These are phyloP conservation scores for Stenotaenia linearis DNA, from an alignment of 2,888 invertebrate species.

Conservation along the genomic window DNA sequence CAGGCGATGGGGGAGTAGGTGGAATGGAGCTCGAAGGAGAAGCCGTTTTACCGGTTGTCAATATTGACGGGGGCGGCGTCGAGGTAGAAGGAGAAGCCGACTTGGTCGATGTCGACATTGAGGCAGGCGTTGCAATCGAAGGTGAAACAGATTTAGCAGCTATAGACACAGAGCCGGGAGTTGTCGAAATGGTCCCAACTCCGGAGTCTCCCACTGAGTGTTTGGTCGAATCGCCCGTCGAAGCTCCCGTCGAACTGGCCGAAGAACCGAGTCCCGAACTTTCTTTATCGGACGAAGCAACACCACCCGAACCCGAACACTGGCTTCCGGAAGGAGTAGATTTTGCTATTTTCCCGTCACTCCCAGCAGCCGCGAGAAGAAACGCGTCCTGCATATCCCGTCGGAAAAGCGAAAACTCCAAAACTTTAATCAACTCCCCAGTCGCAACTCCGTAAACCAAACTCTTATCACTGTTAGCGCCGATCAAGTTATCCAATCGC, in stretches of 20 bases:
- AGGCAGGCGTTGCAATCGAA: no score
- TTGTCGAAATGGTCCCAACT: not conserved
- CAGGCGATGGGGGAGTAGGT: no score
- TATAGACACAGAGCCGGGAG: not conserved
- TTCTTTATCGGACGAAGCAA: not conserved
- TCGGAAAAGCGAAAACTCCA: conserved; percentile 37
- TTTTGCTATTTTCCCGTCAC: conserved; percentile 39
- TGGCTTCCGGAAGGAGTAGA: not conserved
- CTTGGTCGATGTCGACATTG: not conserved
- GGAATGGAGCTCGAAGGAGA: no score
- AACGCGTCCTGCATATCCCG: conserved; percentile 45
- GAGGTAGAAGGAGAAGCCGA: no score
- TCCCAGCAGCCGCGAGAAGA: conserved; percentile 42
- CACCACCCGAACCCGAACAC: no score
- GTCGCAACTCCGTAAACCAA: conserved; percentile 45
- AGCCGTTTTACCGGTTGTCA: no score
- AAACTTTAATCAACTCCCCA: conserved; percentile 44
- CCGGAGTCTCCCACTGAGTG: not conserved
- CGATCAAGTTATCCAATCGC: conserved; percentile 42
- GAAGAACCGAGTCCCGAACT: not conserved
- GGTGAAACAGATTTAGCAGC: not conserved
- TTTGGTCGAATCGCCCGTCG: not conserved
- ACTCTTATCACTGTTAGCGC: conserved; percentile 43
- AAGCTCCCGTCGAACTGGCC: not conserved
- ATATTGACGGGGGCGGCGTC: no score